A percentile compares a stretch with the other conserved stretches of the same genome.
Conservation (phyloP, 2,888 invertebrate genomes). For the Strigamia maritima region DNA sequence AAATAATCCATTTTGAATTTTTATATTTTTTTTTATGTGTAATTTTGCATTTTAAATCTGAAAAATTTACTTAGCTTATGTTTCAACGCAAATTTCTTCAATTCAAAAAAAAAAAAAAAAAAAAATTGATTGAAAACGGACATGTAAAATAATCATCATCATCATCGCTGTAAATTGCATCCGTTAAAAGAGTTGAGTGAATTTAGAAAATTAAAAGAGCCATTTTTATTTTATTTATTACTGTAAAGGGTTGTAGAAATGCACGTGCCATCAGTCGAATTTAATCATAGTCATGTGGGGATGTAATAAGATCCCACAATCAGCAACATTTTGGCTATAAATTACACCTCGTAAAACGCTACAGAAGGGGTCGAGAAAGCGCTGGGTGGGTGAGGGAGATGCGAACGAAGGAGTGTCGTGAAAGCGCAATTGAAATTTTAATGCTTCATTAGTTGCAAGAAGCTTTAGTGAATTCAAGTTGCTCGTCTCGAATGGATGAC, state of each 20-base stretch:
- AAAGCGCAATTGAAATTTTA: slow-evolving; percentile 15
- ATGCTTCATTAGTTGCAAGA: slow-evolving; percentile 19
- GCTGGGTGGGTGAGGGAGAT: neutral
- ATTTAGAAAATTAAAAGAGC: neutral
- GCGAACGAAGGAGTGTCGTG: neutral
- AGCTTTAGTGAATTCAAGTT: slow-evolving; percentile 11
- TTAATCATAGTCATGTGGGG: slow-evolving; percentile 19
- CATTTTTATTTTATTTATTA: neutral
- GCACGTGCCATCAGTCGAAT: slow-evolving; percentile 18
- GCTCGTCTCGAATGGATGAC: slow-evolving; percentile 7
- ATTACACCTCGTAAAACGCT: slow-evolving; percentile 16
- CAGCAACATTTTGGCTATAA: slow-evolving; percentile 23
- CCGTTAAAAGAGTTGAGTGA: neutral
- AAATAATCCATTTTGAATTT: too few species aligned
- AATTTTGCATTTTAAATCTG: too few species aligned
- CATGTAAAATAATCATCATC: too few species aligned
- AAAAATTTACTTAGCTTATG: too few species aligned
- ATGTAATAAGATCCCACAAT: slow-evolving; percentile 23
- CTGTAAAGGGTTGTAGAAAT: neutral
- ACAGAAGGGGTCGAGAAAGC: neutral
- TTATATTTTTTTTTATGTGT: too few species aligned
- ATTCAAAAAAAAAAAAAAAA: too few species aligned
- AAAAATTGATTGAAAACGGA: too few species aligned
- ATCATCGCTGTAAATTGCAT: neutral
- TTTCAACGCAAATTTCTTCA: too few species aligned